phyloP scores from a whole-genome alignment of 37 sponge, comb jelly and placozoan species.

The Eunapius fragilis region DNA sequence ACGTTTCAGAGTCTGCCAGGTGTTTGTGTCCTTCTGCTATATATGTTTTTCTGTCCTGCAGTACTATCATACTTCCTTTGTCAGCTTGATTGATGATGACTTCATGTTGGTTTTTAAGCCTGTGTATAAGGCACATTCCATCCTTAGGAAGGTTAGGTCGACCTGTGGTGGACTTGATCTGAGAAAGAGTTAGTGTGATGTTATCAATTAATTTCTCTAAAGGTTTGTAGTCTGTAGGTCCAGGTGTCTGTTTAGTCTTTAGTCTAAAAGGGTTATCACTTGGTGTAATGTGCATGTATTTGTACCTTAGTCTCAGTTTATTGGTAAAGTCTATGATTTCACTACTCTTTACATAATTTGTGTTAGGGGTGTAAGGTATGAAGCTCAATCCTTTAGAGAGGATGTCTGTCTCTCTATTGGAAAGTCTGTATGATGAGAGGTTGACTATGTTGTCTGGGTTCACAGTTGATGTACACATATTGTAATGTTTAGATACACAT shows the following conservation, averaged over 20 bases:
- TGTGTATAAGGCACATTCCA: neutral
- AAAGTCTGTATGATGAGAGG: neutral
- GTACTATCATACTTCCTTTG: neutral
- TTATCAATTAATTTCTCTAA: neutral
- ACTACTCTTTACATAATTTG: neutral
- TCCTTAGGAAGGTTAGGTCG: neutral
- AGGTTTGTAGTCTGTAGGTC: neutral
- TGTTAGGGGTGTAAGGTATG: neutral
- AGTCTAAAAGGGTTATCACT: neutral
- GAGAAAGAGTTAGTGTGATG: neutral
- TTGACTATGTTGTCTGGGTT: neutral
- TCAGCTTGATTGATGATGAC: constrained; percentile 22
- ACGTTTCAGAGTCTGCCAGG: neutral
- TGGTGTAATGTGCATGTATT: neutral
- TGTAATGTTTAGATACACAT: too few species aligned
- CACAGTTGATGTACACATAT: too few species aligned
- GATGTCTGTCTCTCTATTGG: neutral
- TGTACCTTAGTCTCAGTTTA: neutral
- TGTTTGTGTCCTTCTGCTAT: neutral
- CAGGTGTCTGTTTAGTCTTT: neutral
- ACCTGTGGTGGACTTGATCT: neutral
- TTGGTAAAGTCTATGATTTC: neutral
- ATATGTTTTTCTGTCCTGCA: neutral
- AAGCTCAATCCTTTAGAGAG: neutral
- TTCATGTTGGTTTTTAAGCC: neutral